Percentiles rank a stretch among this genome's conserved stretches.
Conservation (phyloP, 2,113 vertebrate genomes). For the Triplophysa siluroides region DNA sequence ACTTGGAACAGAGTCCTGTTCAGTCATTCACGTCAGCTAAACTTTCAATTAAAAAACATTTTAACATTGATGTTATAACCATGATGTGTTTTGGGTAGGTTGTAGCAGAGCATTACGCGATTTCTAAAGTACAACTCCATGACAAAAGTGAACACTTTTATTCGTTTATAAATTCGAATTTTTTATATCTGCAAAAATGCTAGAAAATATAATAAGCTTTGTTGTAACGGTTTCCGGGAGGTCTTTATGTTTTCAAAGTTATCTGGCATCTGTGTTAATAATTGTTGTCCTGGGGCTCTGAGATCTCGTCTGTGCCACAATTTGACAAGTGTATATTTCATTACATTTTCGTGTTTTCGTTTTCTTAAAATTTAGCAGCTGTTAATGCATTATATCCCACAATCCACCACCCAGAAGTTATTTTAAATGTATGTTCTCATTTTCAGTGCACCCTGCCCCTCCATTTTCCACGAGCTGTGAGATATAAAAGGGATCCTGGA, state of each 20-base stretch:
- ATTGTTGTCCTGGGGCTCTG: neutral
- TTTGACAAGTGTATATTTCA: neutral
- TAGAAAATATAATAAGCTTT: neutral
- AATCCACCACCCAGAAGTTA: neutral
- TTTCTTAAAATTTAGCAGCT: neutral
- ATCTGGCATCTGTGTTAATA: neutral
- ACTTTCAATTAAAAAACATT: neutral
- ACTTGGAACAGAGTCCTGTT: conserved; percentile 8
- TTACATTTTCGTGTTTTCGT: neutral
- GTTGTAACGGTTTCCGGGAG: neutral
- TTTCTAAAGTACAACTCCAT: neutral
- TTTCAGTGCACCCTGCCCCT: conserved; percentile 65
- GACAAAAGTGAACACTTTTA: neutral
- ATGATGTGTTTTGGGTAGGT: neutral
- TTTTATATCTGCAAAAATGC: neutral
- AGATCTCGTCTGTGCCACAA: neutral
- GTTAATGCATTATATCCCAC: neutral
- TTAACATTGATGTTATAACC: neutral
- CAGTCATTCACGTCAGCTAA: neutral
- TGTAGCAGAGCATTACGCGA: neutral
- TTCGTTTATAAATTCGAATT: neutral
- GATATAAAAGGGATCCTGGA: conserved; percentile 84
- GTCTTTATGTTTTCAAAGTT: no score
- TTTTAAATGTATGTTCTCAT: conserved; percentile 20
- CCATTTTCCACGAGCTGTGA: conserved; percentile 62